Conservation (phyloP, 2,888 invertebrate species). For the Drosophila differens region DNA sequence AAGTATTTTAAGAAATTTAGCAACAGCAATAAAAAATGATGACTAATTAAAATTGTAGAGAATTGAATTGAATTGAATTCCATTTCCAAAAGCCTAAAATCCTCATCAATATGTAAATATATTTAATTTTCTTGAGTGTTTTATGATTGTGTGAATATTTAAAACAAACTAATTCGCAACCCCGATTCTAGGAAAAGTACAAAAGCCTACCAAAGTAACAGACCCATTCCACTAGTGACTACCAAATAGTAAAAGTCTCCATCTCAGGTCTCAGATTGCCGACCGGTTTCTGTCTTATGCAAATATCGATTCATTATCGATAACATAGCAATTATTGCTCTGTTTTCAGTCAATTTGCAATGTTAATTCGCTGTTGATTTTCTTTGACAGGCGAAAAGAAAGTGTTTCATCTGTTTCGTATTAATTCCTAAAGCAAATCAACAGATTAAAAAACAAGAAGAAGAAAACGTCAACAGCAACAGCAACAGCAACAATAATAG, state of each 20-base stretch:
- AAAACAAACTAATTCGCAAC: background rate
- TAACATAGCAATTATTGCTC: slow-evolving; percentile 60
- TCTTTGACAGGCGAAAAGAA: slow-evolving; percentile 47
- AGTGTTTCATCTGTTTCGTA: slow-evolving; percentile 48
- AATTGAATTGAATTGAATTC: background rate
- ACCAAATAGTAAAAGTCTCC: slow-evolving; percentile 14
- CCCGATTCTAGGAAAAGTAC: background rate
- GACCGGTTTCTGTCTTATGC: slow-evolving; percentile 27
- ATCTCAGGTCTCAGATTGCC: background rate
- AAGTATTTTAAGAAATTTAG: background rate
- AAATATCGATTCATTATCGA: slow-evolving; percentile 64
- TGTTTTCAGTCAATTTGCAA: slow-evolving; percentile 62
- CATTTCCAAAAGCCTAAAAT: background rate
- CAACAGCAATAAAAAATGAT: background rate
- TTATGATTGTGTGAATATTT: background rate
- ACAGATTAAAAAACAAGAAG: slow-evolving; percentile 30
- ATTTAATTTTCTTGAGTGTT: background rate
- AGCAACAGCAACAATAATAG: slow-evolving; percentile 27
- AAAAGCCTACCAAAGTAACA: background rate
- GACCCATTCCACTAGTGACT: background rate
- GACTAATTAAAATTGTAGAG: background rate
- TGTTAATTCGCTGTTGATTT: slow-evolving; percentile 34
- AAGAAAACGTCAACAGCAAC: background rate
- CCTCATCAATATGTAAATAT: background rate
- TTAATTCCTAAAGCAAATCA: slow-evolving; percentile 60